Percentiles rank a stretch among this genome's conserved stretches.
Evolutionary conservation across 1,140 invertebrate species (phyloP).

Genomic region (Bicyclus anynana): DNA sequence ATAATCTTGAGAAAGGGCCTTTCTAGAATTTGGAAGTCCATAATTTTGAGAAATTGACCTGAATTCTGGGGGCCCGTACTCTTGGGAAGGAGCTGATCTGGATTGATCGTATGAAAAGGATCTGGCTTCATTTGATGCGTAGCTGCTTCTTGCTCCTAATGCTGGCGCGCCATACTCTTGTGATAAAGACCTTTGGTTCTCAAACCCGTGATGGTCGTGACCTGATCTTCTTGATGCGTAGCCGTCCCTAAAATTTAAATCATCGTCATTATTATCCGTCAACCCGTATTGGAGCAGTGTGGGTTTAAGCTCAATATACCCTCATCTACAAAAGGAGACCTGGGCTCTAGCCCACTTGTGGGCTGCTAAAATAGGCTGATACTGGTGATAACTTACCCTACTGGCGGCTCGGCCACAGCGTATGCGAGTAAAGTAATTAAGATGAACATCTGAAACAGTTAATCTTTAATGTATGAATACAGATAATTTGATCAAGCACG

Average conservation of each 20-base stretch:
- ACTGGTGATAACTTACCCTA: slow-evolving; percentile 42
- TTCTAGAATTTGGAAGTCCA: slow-evolving; percentile 12
- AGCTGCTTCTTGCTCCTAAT: slow-evolving; percentile 9
- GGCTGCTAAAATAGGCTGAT: too few relatives aligned
- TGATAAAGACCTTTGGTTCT: slow-evolving; percentile 39
- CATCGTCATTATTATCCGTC: not conserved
- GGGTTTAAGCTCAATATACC: not conserved
- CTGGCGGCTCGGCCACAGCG: slow-evolving; percentile 52
- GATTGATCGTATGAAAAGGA: not conserved
- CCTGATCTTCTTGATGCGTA: slow-evolving; percentile 40
- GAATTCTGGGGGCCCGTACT: slow-evolving; percentile 14
- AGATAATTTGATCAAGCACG: too few relatives aligned
- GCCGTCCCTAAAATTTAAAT: slow-evolving; percentile 41
- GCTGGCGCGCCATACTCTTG: slow-evolving; percentile 30
- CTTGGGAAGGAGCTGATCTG: slow-evolving; percentile 9
- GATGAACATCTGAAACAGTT: slow-evolving; percentile 28
- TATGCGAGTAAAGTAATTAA: slow-evolving; percentile 42
- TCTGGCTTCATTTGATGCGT: slow-evolving; percentile 4
- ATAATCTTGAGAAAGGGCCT: slow-evolving; percentile 26
- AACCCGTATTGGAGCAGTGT: not conserved
- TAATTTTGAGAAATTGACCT: slow-evolving; percentile 36
- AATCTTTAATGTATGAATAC: too few relatives aligned
- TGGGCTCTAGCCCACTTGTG: too few relatives aligned
- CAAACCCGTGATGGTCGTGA: slow-evolving; percentile 21
- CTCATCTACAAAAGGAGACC: too few relatives aligned